These are phyloP conservation scores for Elegia similella DNA, from an alignment of 2,888 invertebrate species.

Conservation along the genomic window DNA sequence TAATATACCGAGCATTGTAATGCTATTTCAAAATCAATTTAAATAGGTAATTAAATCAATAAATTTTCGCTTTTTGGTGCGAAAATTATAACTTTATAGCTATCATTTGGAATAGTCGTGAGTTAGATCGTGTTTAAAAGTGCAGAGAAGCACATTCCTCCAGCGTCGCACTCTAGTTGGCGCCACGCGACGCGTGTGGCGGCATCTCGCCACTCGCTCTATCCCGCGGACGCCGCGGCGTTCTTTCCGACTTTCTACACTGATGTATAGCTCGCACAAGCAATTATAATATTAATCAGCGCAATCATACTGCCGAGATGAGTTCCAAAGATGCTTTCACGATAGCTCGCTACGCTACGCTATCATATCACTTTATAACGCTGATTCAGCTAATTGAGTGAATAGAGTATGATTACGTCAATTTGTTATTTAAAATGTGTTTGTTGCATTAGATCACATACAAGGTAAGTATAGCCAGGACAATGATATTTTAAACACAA, in stretches of 20 bases:
- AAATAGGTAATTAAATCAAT: too few species aligned
- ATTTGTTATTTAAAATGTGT: neutral
- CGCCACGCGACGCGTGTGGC: slow-evolving; percentile 58
- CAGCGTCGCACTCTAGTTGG: slow-evolving; percentile 72
- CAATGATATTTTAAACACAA: too few species aligned
- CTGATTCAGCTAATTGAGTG: slow-evolving; percentile 24
- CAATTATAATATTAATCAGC: slow-evolving; percentile 81
- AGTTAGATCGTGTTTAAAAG: slow-evolving; percentile 34
- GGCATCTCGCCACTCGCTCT: slow-evolving; percentile 46
- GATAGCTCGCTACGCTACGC: slow-evolving; percentile 31
- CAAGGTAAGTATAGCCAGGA: too few species aligned
- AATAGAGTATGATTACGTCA: slow-evolving; percentile 1
- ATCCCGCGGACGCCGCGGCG: slow-evolving; percentile 48
- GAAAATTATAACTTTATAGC: neutral
- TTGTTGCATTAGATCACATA: neutral
- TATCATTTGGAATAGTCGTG: slow-evolving; percentile 16
- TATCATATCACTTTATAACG: slow-evolving; percentile 4
- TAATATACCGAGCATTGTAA: too few species aligned
- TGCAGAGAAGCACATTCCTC: slow-evolving; percentile 51
- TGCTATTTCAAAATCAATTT: too few species aligned
- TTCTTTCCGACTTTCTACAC: slow-evolving; percentile 79
- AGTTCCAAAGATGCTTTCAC: slow-evolving; percentile 67
- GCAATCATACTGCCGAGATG: slow-evolving; percentile 69
- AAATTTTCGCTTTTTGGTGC: slow-evolving; percentile 1
- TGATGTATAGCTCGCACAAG: slow-evolving; percentile 73